Percentiles rank a stretch among this genome's conserved stretches.
These are phyloP conservation scores for Felis chaus DNA, from an alignment of 2,113 vertebrate species.

Conservation along the genomic window DNA sequence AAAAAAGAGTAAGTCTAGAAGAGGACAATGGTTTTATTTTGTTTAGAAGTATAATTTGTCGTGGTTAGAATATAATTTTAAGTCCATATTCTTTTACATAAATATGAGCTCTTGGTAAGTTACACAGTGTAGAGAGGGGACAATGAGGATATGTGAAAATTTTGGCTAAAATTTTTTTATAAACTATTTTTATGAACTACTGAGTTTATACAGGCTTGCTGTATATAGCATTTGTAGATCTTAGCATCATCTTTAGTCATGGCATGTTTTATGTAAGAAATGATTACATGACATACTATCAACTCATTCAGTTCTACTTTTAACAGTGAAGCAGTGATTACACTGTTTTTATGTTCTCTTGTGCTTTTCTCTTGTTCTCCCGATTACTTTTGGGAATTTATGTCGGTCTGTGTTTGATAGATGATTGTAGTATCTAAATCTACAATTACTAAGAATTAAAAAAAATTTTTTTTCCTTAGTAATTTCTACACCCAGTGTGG, in stretches of 20 bases:
- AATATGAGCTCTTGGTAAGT: not conserved
- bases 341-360: not conserved
- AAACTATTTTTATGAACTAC: not conserved
- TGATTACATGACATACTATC: not conserved
- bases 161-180: not conserved
- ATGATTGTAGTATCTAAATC: not conserved
- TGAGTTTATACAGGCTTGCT: not conserved
- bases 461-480: not conserved
- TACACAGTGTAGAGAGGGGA: not conserved
- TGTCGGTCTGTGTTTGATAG: not conserved
- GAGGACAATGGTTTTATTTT: not conserved
- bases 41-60: constrained; percentile 40
- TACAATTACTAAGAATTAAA: not conserved
- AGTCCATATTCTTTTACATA: constrained; percentile 10
- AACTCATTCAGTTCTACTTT: not conserved
- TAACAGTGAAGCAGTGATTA: not conserved
- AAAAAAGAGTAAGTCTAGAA: not conserved
- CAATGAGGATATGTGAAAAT: not conserved
- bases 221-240: not conserved
- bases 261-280: not conserved
- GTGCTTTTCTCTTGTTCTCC: not conserved
- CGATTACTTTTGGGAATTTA: not conserved
- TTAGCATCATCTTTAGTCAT: not conserved
- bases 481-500: not conserved
- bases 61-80: constrained; percentile 28